These are phyloP conservation scores for Pantala flavescens DNA, from an alignment of 1,140 invertebrate species.

Conservation along the genomic window DNA sequence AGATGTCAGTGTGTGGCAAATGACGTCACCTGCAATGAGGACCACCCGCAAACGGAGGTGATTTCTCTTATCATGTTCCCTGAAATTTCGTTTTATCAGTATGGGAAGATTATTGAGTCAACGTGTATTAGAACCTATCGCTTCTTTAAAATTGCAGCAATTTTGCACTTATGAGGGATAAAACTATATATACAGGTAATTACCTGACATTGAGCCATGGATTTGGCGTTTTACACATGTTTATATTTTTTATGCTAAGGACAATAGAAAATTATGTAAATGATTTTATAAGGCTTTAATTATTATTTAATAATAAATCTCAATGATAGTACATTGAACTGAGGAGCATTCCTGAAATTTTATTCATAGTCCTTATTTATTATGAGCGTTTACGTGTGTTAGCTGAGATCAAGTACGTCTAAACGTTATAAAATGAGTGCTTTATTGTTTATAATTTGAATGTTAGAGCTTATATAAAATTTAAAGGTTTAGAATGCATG, in stretches of 20 bases:
- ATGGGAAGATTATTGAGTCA: conserved; percentile 6
- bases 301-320: no score
- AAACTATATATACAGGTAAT: not conserved
- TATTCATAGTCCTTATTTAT: no score
- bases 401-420: no score
- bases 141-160: not conserved
- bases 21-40: conserved; percentile 2
- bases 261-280: no score
- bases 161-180: not conserved
- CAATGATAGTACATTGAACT: no score
- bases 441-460: no score
- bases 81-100: not conserved
- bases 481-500: no score
- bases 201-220: not conserved
- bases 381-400: no score
- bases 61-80: conserved; percentile 1
- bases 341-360: no score
- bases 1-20: not conserved
- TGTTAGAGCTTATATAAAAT: no score
- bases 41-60: not conserved
- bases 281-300: no score
- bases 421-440: no score
- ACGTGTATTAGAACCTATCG: not conserved
- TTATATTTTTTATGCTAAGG: not conserved
- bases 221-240: conserved; percentile 9